A percentile compares a stretch with the other conserved stretches of the same genome.
These are phyloP conservation scores for Conopomorpha cramerella DNA, from an alignment of 1,140 invertebrate species.

Conservation along the genomic window DNA sequence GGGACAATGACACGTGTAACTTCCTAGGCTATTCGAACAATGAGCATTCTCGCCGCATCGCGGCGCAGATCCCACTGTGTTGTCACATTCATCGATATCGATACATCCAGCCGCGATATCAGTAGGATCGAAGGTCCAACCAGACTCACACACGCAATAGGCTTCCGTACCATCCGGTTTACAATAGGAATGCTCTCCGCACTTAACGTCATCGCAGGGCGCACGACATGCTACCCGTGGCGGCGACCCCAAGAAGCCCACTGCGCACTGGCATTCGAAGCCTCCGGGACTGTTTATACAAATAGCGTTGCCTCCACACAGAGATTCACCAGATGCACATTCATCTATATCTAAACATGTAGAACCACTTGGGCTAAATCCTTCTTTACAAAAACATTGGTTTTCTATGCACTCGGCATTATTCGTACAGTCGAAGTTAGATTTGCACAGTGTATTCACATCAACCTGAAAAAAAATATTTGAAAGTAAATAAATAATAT, in stretches of 20 bases:
- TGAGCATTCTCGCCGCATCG: conserved; percentile 81
- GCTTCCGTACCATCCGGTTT: conserved; percentile 87
- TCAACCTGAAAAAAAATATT: conserved; percentile 66
- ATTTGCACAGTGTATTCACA: conserved; percentile 83
- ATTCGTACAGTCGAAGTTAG: conserved; percentile 89
- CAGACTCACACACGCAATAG: conserved; percentile 91
- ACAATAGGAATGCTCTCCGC: conserved; percentile 85
- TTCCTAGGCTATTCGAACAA: conserved; percentile 83
- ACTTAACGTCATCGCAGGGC: conserved; percentile 89
- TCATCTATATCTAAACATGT: conserved; percentile 84
- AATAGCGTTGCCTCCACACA: conserved; percentile 78
- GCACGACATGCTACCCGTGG: conserved; percentile 82
- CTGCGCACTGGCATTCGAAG: conserved; percentile 86
- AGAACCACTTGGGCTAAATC: conserved; percentile 80
- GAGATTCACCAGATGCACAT: conserved; percentile 68
- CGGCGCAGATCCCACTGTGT: conserved; percentile 73
- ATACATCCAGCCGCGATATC: conserved; percentile 88
- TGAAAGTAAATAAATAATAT: neutral
- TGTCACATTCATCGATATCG: conserved; percentile 93
- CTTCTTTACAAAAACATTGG: conserved; percentile 89
- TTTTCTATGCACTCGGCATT: conserved; percentile 88
- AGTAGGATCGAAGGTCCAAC: conserved; percentile 89
- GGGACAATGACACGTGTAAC: conserved; percentile 77
- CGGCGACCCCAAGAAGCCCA: conserved; percentile 82
- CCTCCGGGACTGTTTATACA: conserved; percentile 86